Base-by-base conservation (phyloP, 2,888 invertebrate species). In the Pinctada fucata region DNA sequence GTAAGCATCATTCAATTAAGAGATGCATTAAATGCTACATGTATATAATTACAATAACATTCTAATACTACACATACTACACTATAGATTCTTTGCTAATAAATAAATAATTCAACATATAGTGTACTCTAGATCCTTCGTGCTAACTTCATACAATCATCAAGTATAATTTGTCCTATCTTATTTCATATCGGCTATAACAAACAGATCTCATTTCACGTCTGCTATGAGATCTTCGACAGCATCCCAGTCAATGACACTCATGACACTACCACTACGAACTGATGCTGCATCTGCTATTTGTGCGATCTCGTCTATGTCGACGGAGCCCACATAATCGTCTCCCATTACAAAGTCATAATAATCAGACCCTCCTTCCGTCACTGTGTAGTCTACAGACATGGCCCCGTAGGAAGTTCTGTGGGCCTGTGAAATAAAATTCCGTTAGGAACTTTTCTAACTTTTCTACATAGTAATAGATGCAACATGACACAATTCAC, bases 241-340 rank as follows among this genome's bases (percentile, higher is more conserved):
- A 58, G 88, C 88, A 79, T 91, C 91, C 91, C 91, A 91, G 85
- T 91, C 91, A 74, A 91, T 91, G 68, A 86, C 88, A 80, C 90
- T 90, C 82, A 88, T 86, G 45, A 91, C 86, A 82, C 90, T 90
- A 74, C 88, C 90, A 74, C 88, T 86, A 65, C 86, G 86, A 50
- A 90, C 86, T 3, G 90, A 90, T 6, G 84, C 88, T 3, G 78
- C 86, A 63, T 89, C 89, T 0, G 89, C 89, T 8, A 90, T 89
- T 58, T 83, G 82, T 52, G 86, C 86, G 4, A 90, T 88, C 16
- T 90, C 90, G 69, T 88, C 86, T 49, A 90, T 86, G 76, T 89
- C 89, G 72, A 91, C 90, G 71, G 88, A 88, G 13, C 86, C 84
- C 66, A 86, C 80, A 79, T 89, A 89, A 73, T 81, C 84, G 10